These are phyloP conservation scores for Platysteira castanea DNA, from an alignment of 2,113 vertebrate genomes.

Conservation along the genomic window DNA sequence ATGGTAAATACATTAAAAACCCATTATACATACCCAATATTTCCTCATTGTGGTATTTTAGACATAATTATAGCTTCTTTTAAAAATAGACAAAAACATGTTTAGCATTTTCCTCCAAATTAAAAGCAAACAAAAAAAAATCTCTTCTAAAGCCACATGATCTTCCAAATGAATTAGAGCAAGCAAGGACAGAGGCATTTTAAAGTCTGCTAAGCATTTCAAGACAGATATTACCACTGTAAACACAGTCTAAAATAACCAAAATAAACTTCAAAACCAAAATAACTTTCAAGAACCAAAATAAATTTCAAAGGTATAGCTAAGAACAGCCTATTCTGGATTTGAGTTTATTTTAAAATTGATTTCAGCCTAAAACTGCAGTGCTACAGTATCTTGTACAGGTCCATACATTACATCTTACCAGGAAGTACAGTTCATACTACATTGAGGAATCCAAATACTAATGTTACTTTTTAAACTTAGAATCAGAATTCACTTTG, in stretches of 20 bases:
- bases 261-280: background rate
- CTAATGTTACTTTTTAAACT: background rate
- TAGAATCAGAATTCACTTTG: background rate
- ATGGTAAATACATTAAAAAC: conserved; percentile 1
- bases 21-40: background rate
- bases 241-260: background rate
- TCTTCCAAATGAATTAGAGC: background rate
- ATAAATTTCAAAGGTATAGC: background rate
- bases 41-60: conserved; percentile 33
- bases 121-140: background rate
- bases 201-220: background rate
- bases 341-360: background rate
- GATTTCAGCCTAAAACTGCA: background rate
- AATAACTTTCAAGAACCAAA: background rate
- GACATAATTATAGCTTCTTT: conserved; percentile 26
- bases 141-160: background rate
- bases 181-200: background rate
- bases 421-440: background rate
- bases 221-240: background rate
- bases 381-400: background rate
- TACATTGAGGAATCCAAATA: background rate
- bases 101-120: background rate
- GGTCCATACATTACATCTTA: background rate
- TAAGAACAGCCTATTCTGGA: background rate
- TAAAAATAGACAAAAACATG: conserved; percentile 25